These are phyloP conservation scores for Pterophyllum scalare DNA, from an alignment of 2,113 vertebrate genomes.

Conservation along the genomic window DNA sequence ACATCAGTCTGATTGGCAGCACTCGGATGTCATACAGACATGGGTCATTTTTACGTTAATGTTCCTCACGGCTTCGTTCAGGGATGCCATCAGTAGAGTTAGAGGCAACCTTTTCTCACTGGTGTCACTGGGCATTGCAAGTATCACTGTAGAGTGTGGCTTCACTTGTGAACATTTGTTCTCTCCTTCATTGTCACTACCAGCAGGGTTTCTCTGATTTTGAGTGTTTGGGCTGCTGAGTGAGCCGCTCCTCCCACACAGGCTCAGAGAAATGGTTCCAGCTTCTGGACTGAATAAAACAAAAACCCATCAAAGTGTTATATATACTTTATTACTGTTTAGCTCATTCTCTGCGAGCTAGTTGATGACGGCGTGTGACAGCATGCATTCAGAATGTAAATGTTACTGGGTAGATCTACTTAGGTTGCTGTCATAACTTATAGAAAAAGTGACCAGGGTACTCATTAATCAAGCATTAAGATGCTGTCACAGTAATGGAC, in stretches of 20 bases:
- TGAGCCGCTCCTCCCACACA: not conserved
- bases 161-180: not conserved
- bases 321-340: no score
- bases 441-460: no score
- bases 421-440: not conserved
- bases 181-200: not conserved
- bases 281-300: not conserved
- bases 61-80: not conserved
- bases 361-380: not conserved
- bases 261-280: not conserved
- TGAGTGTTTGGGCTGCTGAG: not conserved
- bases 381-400: not conserved
- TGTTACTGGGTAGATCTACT: not conserved
- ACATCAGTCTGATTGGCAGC: not conserved
- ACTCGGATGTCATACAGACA: not conserved
- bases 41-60: not conserved
- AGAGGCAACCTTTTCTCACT: not conserved
- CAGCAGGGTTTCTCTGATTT: not conserved
- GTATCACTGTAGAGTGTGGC: not conserved
- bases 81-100: not conserved
- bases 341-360: no score
- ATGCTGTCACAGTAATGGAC: no score
- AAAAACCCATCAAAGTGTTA: not conserved
- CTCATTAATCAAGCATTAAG: no score
- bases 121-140: not conserved